Conservation (phyloP, 1,140 invertebrate species). For the Achroia grisella region DNA sequence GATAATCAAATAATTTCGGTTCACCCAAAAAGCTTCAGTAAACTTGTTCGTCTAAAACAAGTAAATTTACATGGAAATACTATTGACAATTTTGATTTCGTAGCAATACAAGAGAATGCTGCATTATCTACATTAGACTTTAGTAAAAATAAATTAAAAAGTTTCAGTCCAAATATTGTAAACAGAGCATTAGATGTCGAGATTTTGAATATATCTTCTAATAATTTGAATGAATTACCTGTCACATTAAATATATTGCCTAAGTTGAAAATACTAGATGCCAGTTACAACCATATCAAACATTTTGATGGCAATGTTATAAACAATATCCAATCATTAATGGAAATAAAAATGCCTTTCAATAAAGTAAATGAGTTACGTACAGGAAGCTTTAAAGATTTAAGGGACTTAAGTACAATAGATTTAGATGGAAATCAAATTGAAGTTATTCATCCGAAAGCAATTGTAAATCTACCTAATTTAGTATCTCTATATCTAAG, state of each 20-base stretch:
- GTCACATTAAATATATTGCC: constrained; percentile 79
- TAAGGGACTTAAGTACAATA: constrained; percentile 81
- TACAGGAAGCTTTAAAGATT: constrained; percentile 81
- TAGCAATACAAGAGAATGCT: constrained; percentile 78
- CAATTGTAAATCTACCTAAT: constrained; percentile 83
- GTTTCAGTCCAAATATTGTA: constrained; percentile 78
- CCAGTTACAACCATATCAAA: constrained; percentile 87
- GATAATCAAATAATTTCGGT: constrained; percentile 83
- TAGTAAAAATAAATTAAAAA: constrained; percentile 84
- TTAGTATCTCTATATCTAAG: constrained; percentile 85
- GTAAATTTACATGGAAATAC: constrained; percentile 85
- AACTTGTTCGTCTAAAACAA: constrained; percentile 77
- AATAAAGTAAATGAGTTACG: constrained; percentile 84
- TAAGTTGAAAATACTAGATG: constrained; percentile 81
- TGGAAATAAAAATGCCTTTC: constrained; percentile 79
- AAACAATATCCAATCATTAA: constrained; percentile 78
- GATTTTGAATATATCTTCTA: constrained; percentile 85
- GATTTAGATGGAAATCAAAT: constrained; percentile 90
- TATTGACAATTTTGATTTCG: constrained; percentile 80
- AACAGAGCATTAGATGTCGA: constrained; percentile 80
- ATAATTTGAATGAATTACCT: constrained; percentile 83
- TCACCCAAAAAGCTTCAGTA: constrained; percentile 79
- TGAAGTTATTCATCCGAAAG: constrained; percentile 82
- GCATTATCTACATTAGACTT: constrained; percentile 81
- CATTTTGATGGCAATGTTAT: constrained; percentile 79